A percentile compares a stretch with the other conserved stretches of the same genome.
Conservation (phyloP, 2,888 invertebrate genomes). For the Lysandra coridon region DNA sequence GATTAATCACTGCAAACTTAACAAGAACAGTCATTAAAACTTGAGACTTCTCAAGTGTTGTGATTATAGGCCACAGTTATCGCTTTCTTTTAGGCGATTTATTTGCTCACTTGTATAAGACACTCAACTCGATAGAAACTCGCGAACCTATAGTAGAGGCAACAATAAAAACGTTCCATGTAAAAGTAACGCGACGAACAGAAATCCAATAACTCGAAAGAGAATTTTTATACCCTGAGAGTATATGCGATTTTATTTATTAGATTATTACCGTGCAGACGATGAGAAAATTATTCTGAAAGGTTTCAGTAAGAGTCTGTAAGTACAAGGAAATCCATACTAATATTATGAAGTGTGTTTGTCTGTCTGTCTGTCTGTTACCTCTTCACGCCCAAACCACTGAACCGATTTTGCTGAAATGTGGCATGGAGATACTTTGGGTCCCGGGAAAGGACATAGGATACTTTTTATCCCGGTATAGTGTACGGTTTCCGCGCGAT, state of each 20-base stretch:
- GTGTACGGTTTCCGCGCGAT: too few relatives aligned
- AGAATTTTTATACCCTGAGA: background rate
- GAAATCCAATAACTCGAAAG: constrained; percentile 5
- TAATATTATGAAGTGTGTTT: too few relatives aligned
- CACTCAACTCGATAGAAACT: background rate
- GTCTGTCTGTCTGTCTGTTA: too few relatives aligned
- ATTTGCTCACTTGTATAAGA: background rate
- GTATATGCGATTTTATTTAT: background rate
- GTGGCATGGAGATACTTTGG: too few relatives aligned
- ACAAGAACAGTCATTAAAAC: background rate
- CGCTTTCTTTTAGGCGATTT: background rate
- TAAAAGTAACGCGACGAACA: constrained; percentile 7
- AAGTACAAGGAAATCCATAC: too few relatives aligned
- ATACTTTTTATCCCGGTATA: too few relatives aligned
- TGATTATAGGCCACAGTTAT: background rate
- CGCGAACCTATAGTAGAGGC: background rate
- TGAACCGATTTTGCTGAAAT: too few relatives aligned
- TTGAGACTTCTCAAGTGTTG: too few relatives aligned
- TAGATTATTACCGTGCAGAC: background rate
- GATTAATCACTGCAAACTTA: background rate
- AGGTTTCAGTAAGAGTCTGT: background rate
- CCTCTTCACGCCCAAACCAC: too few relatives aligned
- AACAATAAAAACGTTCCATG: background rate
- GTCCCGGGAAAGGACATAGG: too few relatives aligned
- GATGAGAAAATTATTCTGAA: background rate